Evolutionary conservation across 2,797 vertebrate species (phyloP).

Genomic region (Eulemur rubriventer): DNA sequence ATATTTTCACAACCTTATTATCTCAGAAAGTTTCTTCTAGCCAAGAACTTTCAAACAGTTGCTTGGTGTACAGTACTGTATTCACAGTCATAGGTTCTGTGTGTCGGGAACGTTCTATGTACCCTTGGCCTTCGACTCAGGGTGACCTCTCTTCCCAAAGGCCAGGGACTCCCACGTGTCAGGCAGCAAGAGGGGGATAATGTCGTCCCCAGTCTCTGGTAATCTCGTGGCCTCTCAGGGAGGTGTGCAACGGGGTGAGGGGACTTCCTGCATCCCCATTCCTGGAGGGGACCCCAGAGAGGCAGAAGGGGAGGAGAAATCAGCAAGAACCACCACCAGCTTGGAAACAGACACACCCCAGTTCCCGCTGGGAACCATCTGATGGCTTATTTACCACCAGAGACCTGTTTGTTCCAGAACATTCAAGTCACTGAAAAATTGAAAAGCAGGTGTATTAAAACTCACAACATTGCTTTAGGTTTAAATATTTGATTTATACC

Average conservation of each 20-base stretch:
- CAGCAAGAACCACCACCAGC: neutral
- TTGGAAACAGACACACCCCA: neutral
- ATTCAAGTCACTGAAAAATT: neutral
- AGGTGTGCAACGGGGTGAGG: neutral
- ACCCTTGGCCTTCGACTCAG: neutral
- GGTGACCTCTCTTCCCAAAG: neutral
- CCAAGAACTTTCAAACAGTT: neutral
- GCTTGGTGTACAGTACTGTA: neutral
- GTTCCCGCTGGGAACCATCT: neutral
- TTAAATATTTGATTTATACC: constrained; percentile 32
- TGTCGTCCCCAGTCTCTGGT: neutral
- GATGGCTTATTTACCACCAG: neutral
- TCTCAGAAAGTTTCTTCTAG: constrained; percentile 11
- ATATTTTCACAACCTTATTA: neutral
- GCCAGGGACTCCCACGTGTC: neutral
- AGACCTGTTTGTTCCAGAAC: neutral
- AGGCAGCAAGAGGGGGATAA: neutral
- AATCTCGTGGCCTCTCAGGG: neutral
- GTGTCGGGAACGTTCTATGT: neutral
- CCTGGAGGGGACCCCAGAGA: neutral
- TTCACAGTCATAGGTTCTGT: neutral
- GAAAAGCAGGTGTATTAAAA: neutral
- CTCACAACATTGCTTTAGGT: neutral
- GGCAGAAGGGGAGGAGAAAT: neutral
- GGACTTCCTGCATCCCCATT: neutral